Evolutionary conservation across 2,113 vertebrate species (phyloP).

Genomic region (Thryonomys swinderianus): DNA sequence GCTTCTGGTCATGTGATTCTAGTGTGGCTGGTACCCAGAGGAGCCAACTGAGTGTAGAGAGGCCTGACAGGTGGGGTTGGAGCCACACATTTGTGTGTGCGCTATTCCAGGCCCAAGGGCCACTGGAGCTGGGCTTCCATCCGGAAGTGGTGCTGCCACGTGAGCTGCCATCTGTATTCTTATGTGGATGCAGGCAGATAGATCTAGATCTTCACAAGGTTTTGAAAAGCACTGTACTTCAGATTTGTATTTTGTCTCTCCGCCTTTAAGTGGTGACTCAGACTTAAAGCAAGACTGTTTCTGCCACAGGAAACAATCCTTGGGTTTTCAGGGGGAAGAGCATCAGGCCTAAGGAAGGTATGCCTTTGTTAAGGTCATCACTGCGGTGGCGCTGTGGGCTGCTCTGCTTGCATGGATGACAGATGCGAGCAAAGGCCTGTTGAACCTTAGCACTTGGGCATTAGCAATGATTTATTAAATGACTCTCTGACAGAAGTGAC

Average conservation of each 20-base stretch:
- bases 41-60: not conserved
- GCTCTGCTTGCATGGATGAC: not conserved
- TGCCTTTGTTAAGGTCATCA: not conserved
- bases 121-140: too few relatives aligned
- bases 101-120: not conserved
- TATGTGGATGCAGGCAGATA: too few relatives aligned
- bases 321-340: not conserved
- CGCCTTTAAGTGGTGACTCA: not conserved
- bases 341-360: not conserved
- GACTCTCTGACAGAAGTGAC: conserved; percentile 7
- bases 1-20: not conserved
- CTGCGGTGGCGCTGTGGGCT: not conserved
- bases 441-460: not conserved
- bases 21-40: not conserved
- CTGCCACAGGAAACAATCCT: not conserved
- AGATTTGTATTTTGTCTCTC: conserved; percentile 7
- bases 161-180: not conserved
- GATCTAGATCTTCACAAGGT: not conserved
- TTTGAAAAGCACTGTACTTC: not conserved
- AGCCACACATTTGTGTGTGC: too few relatives aligned
- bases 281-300: not conserved
- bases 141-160: not conserved
- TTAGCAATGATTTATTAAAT: conserved; percentile 40
- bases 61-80: not conserved
- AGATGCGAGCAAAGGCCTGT: not conserved